phyloP scores from a whole-genome alignment of 2,797 vertebrate species.

The Anas capensis region DNA sequence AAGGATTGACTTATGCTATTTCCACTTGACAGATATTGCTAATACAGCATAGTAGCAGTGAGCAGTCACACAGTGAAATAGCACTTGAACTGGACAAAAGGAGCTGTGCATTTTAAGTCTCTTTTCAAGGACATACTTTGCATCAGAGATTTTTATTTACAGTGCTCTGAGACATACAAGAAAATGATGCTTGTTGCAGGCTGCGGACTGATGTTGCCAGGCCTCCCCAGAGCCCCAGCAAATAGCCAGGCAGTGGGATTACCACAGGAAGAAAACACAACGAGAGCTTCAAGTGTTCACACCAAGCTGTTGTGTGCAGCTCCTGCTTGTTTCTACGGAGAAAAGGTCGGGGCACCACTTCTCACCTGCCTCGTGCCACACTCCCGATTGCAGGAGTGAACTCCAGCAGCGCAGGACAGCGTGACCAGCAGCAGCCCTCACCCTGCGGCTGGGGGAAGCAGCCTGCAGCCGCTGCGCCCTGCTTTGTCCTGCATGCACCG shows the following conservation, averaged over 20 bases:
- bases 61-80: background rate
- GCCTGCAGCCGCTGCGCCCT: background rate
- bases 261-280: fast-evolving
- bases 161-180: background rate
- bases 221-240: background rate
- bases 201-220: fast-evolving
- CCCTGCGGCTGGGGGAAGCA: background rate
- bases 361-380: background rate
- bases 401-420: background rate
- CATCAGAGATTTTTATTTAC: background rate
- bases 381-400: background rate
- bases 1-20: background rate
- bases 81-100: background rate
- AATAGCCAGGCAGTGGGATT: background rate
- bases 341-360: background rate
- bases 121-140: background rate
- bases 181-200: background rate
- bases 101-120: background rate
- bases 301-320: background rate
- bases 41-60: background rate
- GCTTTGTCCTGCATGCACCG: background rate
- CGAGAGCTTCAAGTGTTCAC: background rate
- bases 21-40: background rate
- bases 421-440: background rate
- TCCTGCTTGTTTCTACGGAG: background rate